phyloP scores from a whole-genome alignment of 1,140 invertebrate genomes.

The Holcopasites calliopsidis region DNA sequence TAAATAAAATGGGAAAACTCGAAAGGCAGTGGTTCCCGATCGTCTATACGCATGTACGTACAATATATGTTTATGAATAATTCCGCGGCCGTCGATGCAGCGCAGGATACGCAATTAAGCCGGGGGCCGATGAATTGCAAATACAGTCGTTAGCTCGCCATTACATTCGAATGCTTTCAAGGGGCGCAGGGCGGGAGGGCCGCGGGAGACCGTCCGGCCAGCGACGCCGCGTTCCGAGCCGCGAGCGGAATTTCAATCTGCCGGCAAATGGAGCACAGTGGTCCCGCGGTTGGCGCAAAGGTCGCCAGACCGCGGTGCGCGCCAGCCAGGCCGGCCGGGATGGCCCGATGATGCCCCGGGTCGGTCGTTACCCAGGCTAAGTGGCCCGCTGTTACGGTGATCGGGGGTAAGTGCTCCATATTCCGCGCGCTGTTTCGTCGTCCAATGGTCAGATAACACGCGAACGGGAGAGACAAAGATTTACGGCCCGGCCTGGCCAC shows the following conservation, averaged over 20 bases:
- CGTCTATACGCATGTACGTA: too few species aligned
- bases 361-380: slow-evolving; percentile 69
- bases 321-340: slow-evolving; percentile 27
- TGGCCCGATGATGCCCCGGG: slow-evolving; percentile 56
- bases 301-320: slow-evolving; percentile 56
- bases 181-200: not conserved
- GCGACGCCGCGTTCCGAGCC: slow-evolving; percentile 20
- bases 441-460: slow-evolving; percentile 52
- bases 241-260: slow-evolving; percentile 59
- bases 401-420: slow-evolving; percentile 68
- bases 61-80: slow-evolving; percentile 33
- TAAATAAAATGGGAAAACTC: slow-evolving; percentile 12
- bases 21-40: not conserved
- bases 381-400: slow-evolving; percentile 65
- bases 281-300: slow-evolving; percentile 52
- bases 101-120: slow-evolving; percentile 48
- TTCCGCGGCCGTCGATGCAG: slow-evolving; percentile 39
- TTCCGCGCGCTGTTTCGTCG: slow-evolving; percentile 58
- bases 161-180: slow-evolving; percentile 56
- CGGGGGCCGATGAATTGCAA: slow-evolving; percentile 50
- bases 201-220: slow-evolving; percentile 18
- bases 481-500: slow-evolving; percentile 38
- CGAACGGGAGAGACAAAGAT: slow-evolving; percentile 40
- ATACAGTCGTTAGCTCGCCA: slow-evolving; percentile 45
- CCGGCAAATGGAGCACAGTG: slow-evolving; percentile 59